Evolutionary conservation across 2,888 invertebrate species (phyloP).

Genomic region (Silvanus unidentatus): DNA sequence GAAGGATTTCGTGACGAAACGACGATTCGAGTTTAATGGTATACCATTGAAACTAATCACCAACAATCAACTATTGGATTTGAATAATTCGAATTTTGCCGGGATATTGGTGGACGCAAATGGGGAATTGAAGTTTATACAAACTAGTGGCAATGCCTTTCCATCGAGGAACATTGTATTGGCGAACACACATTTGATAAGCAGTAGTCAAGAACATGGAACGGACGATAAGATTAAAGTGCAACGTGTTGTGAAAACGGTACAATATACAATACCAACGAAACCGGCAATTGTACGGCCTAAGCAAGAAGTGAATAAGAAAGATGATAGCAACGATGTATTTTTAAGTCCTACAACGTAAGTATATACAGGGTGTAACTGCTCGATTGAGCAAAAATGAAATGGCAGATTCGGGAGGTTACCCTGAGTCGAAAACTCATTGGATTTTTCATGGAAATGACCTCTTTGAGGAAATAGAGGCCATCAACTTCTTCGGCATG

Average conservation of each 20-base stretch:
- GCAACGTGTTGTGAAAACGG: slow-evolving; percentile 35
- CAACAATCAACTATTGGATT: slow-evolving; percentile 52
- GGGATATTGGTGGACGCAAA: slow-evolving; percentile 57
- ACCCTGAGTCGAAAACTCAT: too few species aligned
- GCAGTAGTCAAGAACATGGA: slow-evolving; percentile 26
- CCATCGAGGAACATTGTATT: slow-evolving; percentile 44
- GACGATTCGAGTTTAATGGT: slow-evolving; percentile 52
- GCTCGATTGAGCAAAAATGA: too few species aligned
- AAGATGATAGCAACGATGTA: slow-evolving; percentile 66
- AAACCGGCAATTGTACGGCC: slow-evolving; percentile 36
- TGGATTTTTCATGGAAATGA: too few species aligned
- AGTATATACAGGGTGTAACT: too few species aligned
- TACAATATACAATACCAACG: slow-evolving; percentile 35
- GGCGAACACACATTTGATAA: slow-evolving; percentile 35
- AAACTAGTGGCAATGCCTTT: slow-evolving; percentile 49
- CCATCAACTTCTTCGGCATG: too few species aligned
- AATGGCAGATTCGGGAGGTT: too few species aligned
- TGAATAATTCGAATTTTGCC: slow-evolving; percentile 52
- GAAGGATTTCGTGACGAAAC: slow-evolving; percentile 63
- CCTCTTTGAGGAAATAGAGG: too few species aligned
- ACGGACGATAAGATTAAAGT: slow-evolving; percentile 31
- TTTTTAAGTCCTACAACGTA: slow-evolving; percentile 67
- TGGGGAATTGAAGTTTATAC: slow-evolving; percentile 57
- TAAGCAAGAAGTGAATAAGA: slow-evolving; percentile 48
- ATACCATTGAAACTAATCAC: slow-evolving; percentile 52